phyloP scores from a whole-genome alignment of 2,113 vertebrate species.

The Calonectris borealis region DNA sequence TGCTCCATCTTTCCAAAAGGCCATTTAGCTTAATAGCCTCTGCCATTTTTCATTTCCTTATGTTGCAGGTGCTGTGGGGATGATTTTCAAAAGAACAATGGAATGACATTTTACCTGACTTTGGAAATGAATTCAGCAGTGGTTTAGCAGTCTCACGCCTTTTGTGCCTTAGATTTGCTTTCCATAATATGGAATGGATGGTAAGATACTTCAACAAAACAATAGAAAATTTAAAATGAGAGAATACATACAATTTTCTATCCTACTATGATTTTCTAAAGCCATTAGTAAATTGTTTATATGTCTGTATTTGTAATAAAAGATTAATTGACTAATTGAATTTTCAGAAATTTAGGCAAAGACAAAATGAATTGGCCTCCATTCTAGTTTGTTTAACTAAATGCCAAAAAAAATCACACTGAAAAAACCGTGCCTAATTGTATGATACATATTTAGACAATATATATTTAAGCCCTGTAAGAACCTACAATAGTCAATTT shows the following conservation, averaged over 20 bases:
- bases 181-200: neutral
- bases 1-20: slow-evolving; percentile 5
- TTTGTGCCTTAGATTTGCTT: neutral
- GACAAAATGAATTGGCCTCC: neutral
- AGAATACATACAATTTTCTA: neutral
- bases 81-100: slow-evolving; percentile 16
- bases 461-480: neutral
- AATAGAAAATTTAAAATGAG: neutral
- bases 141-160: neutral
- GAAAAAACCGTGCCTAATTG: neutral
- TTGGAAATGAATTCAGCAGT: neutral
- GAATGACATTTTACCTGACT: slow-evolving; percentile 17
- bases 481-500: neutral
- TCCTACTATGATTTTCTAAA: neutral
- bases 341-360: neutral
- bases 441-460: neutral
- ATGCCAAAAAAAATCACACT: neutral
- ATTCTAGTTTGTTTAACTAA: neutral
- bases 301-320: neutral
- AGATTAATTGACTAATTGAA: neutral
- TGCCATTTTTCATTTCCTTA: slow-evolving; percentile 22
- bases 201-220: neutral
- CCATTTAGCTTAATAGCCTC: slow-evolving; percentile 5
- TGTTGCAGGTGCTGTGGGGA: neutral
- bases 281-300: neutral